Evolutionary conservation across 2,797 vertebrate genomes (phyloP), one percentile per base, ranked within the genome.

Genomic region (Melanotaenia boesemani): DNA sequence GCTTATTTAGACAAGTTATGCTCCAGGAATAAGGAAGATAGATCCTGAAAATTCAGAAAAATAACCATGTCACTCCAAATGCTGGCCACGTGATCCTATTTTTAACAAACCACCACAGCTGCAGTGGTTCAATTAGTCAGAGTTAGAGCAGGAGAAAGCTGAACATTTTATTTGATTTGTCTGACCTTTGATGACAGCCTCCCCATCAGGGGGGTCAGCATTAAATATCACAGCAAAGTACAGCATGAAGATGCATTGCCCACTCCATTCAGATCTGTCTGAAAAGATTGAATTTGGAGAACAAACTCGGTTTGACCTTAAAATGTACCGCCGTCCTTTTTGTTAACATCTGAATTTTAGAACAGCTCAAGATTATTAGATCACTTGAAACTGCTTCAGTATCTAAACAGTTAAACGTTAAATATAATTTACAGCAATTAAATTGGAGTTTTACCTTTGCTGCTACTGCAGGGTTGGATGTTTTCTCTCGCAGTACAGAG

Each of bases 41-140:
- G 62, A 63, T 20, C 26, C 20, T 10, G 8, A 22, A 54, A 67
- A 41, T n/a, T 9, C 12, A 57, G 24, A 65, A 67, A 34, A 75
- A 24, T n/a, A 18, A 55, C 58, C 4, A 37, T 22, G 11, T 59
- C 24, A 28, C 18, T 34, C 28, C 10, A 24, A 18, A 3, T 22
- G 34, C 5, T 5, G 63, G 24, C 1, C 28, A 20, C 11, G 22
- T 13, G 37, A 48, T 22, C 9, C 37, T 4, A 6, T 44, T 41
- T 52, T 41, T 34, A 65, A 30, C n/a, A 18, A 30, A 54, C 24
- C 52, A 22, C 0, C 41, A 1, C 16, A 50, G 8, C 32, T 5
- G 26, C 18, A 36, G 26, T 0, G 12, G 9, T 22, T 6, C 5
- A 18, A 2, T 46, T 67, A 26, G 36, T 63, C 18, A 22, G 5